Conservation (phyloP, 1,140 invertebrate species). For the Neodiprion virginianus region DNA sequence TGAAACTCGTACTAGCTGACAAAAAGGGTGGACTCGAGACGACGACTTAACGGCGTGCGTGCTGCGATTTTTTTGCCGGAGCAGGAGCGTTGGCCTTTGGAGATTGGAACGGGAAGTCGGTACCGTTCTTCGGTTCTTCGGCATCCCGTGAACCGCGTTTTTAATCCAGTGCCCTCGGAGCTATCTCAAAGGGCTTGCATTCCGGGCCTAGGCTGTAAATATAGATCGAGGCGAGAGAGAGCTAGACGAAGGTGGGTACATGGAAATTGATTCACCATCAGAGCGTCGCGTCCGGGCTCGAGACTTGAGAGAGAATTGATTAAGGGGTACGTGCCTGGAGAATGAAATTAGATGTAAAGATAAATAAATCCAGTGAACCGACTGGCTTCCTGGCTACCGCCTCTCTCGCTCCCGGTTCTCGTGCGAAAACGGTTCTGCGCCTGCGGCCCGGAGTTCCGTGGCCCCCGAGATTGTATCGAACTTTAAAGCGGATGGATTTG, state of each 20-base stretch:
- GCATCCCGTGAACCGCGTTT: not conserved
- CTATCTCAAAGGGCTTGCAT: too few species aligned
- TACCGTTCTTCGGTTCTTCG: not conserved
- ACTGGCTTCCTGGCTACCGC: not conserved
- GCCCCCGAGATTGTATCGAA: not conserved
- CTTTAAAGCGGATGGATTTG: not conserved
- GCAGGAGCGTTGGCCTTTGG: not conserved
- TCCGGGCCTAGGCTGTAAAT: too few species aligned
- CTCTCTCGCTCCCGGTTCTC: not conserved
- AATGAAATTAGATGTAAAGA: conserved; percentile 3
- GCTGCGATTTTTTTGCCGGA: not conserved
- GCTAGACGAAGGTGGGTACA: too few species aligned
- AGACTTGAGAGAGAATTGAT: not conserved
- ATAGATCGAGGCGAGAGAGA: too few species aligned
- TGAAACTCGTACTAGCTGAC: too few species aligned
- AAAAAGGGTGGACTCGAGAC: too few species aligned
- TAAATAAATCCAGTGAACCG: not conserved
- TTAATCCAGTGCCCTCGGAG: not conserved
- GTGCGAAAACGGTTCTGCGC: not conserved
- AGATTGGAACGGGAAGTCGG: not conserved
- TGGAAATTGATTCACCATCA: conserved; percentile 2
- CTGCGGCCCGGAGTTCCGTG: not conserved
- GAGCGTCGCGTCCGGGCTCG: not conserved
- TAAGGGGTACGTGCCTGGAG: not conserved
- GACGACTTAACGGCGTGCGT: too few species aligned